A percentile compares a stretch with the other conserved stretches of the same genome.
Conservation (phyloP, 2,888 invertebrate species). For the Andrena praecox region DNA sequence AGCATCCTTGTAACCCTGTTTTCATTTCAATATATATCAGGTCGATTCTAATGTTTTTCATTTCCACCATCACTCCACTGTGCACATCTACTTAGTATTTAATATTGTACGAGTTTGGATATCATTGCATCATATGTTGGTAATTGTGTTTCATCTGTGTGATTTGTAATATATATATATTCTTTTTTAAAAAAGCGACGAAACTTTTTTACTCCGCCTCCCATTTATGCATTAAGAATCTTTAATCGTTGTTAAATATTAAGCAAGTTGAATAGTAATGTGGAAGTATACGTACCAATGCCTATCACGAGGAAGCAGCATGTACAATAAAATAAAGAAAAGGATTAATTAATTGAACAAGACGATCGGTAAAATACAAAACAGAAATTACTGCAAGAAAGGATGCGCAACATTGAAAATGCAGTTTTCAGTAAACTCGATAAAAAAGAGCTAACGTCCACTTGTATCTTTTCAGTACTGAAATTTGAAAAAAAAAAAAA, state of each 20-base stretch:
- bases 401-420: constrained; percentile 35
- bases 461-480: constrained; percentile 9
- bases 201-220: too few relatives aligned
- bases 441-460: constrained; percentile 24
- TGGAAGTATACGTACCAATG: constrained; percentile 81
- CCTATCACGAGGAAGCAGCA: constrained; percentile 82
- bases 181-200: too few relatives aligned
- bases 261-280: background rate
- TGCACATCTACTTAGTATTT: too few relatives aligned
- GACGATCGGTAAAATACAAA: constrained; percentile 26
- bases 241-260: background rate
- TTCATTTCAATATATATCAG: background rate
- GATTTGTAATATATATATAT: background rate
- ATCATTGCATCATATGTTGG: too few relatives aligned
- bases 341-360: constrained; percentile 69
- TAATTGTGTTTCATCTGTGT: too few relatives aligned
- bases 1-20: background rate
- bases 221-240: background rate
- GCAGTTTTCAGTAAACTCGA: constrained; percentile 17
- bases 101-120: too few relatives aligned
- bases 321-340: constrained; percentile 77
- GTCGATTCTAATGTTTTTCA: background rate
- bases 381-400: constrained; percentile 46
- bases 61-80: background rate
- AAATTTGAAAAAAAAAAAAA: constrained; percentile 7